These are phyloP conservation scores for Graptemys geographica DNA, from an alignment of 2,797 vertebrate genomes.

Conservation along the genomic window DNA sequence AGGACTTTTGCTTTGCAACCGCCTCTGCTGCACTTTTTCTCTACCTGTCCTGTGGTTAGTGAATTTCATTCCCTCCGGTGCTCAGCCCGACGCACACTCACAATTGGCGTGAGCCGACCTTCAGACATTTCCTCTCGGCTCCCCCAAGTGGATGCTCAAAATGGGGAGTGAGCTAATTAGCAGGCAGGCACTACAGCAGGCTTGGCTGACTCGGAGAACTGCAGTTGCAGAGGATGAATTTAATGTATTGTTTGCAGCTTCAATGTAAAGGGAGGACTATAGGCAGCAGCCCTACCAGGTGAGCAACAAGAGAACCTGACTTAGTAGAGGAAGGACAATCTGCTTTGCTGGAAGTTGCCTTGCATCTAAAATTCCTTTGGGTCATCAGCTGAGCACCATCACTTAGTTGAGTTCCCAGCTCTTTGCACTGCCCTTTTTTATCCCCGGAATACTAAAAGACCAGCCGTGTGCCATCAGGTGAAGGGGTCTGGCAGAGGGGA, in stretches of 20 bases:
- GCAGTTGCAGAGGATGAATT: constrained; percentile 5
- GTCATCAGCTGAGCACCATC: background rate
- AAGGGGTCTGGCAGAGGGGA: constrained; percentile 37
- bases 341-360: background rate
- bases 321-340: background rate
- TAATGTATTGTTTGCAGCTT: background rate
- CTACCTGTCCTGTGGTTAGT: background rate
- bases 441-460: background rate
- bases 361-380: background rate
- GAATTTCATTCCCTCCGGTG: background rate
- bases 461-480: constrained; percentile 10
- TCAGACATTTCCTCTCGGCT: constrained; percentile 4
- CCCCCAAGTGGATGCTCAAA: background rate
- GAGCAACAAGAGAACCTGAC: background rate
- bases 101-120: background rate
- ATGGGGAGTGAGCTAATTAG: background rate
- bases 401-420: background rate
- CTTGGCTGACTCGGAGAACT: background rate
- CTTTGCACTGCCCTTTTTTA: background rate
- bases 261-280: background rate
- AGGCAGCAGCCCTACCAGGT: background rate
- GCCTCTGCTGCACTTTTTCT: background rate
- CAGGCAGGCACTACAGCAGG: background rate
- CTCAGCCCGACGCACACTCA: background rate
- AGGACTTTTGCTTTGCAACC: background rate